A percentile compares a stretch with the other conserved stretches of the same genome.
Conservation (phyloP, 1,140 invertebrate species). For the Hydropsyche tenuis region DNA sequence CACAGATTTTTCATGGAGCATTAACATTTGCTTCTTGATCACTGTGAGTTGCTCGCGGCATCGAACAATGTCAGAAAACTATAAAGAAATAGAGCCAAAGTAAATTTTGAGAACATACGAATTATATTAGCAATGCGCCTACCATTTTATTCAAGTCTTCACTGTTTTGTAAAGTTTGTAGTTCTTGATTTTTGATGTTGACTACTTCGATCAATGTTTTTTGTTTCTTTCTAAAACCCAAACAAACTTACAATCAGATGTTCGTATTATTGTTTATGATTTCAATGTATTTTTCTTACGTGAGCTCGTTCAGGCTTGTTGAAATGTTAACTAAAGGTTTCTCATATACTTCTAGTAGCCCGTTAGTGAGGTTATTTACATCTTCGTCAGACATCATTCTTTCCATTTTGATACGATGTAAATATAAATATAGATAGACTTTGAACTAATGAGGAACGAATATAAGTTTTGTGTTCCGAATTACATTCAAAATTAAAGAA, state of each 20-base stretch:
- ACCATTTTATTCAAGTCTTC: slow-evolving; percentile 45
- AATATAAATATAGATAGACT: no score
- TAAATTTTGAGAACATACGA: neutral
- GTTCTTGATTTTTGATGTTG: slow-evolving; percentile 38
- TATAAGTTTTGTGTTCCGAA: no score
- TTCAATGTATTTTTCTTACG: slow-evolving; percentile 35
- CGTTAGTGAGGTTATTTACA: slow-evolving; percentile 36
- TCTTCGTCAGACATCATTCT: slow-evolving; percentile 23
- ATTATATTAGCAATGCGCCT: slow-evolving; percentile 8
- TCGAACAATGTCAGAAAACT: slow-evolving; percentile 43
- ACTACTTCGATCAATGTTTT: slow-evolving; percentile 36
- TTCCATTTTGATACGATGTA: no score
- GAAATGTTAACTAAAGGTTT: slow-evolving; percentile 39
- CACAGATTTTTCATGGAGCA: slow-evolving; percentile 43
- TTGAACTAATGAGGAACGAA: no score
- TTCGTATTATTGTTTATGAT: neutral
- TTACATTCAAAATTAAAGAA: no score
- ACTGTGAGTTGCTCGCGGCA: slow-evolving; percentile 39
- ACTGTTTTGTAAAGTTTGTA: slow-evolving; percentile 40
- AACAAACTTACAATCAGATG: neutral
- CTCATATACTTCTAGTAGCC: slow-evolving; percentile 38
- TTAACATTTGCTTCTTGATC: slow-evolving; percentile 47
- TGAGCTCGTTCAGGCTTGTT: slow-evolving; percentile 36
- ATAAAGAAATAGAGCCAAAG: neutral
- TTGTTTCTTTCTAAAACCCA: slow-evolving; percentile 44